A percentile compares a stretch with the other conserved stretches of the same genome.
Evolutionary conservation across 2,113 vertebrate genomes (phyloP).

Genomic region (Cyphomyrus discorhynchus): DNA sequence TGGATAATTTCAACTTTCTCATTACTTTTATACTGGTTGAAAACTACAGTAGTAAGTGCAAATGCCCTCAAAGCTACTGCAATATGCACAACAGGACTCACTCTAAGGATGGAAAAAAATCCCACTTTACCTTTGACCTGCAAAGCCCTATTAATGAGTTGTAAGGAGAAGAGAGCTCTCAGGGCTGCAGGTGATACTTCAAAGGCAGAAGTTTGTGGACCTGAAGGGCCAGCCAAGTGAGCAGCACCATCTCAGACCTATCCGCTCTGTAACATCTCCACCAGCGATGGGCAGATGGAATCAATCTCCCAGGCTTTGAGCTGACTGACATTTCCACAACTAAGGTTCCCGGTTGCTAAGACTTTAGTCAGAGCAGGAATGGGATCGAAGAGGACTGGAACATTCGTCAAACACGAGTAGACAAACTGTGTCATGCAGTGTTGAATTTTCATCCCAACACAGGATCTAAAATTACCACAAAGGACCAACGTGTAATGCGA

Average conservation of each 20-base stretch:
- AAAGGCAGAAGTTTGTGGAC: background rate
- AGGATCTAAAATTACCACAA: slow-evolving; percentile 8
- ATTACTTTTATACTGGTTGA: background rate
- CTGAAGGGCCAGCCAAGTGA: background rate
- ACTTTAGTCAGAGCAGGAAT: background rate
- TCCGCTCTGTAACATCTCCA: background rate
- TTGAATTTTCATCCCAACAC: slow-evolving; percentile 4
- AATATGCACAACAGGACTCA: background rate
- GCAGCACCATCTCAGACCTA: background rate
- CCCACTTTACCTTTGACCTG: background rate
- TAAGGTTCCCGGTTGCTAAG: background rate
- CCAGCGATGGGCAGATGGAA: background rate
- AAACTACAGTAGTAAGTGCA: background rate
- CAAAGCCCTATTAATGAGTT: background rate
- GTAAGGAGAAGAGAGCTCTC: background rate
- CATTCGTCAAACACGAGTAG: background rate
- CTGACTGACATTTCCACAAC: background rate
- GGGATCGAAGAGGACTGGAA: background rate
- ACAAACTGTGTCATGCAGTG: background rate
- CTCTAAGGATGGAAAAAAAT: background rate
- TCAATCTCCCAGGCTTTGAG: background rate
- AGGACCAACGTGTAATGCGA: background rate
- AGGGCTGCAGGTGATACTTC: background rate
- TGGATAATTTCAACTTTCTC: background rate
- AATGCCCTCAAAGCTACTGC: background rate